Conservation (phyloP, 1,140 invertebrate genomes). For the Riptortus pedestris region DNA sequence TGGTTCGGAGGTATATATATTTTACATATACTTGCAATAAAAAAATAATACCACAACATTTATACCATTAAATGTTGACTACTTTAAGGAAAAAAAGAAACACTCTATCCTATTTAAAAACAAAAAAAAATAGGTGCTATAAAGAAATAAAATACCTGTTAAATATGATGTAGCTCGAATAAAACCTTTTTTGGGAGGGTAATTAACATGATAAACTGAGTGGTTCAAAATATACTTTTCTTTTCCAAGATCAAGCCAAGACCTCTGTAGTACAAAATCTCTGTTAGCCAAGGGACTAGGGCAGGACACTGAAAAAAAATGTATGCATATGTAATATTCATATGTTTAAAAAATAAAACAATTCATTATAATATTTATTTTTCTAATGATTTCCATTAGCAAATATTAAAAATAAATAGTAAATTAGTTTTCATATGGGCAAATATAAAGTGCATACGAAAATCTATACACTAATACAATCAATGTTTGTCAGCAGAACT, state of each 20-base stretch:
- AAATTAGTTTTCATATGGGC: too few relatives aligned
- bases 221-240: slow-evolving; percentile 84
- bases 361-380: background rate
- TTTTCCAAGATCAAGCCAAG: slow-evolving; percentile 73
- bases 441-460: too few relatives aligned
- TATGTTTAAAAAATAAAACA: background rate
- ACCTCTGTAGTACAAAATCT: slow-evolving; percentile 82
- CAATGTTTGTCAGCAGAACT: too few relatives aligned
- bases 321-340: background rate
- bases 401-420: background rate
- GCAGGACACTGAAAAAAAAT: slow-evolving; percentile 58
- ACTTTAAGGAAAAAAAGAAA: too few relatives aligned
- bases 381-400: background rate
- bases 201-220: slow-evolving; percentile 75
- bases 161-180: slow-evolving; percentile 54
- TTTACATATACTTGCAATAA: too few relatives aligned
- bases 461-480: too few relatives aligned
- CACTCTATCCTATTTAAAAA: too few relatives aligned
- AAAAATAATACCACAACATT: too few relatives aligned
- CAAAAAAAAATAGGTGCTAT: too few relatives aligned
- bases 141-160: slow-evolving; percentile 37
- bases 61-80: too few relatives aligned
- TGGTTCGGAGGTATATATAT: too few relatives aligned
- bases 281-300: slow-evolving; percentile 77
- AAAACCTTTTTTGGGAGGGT: slow-evolving; percentile 68